phyloP scores from a whole-genome alignment of 2,888 invertebrate species.

The Altica lythri region DNA sequence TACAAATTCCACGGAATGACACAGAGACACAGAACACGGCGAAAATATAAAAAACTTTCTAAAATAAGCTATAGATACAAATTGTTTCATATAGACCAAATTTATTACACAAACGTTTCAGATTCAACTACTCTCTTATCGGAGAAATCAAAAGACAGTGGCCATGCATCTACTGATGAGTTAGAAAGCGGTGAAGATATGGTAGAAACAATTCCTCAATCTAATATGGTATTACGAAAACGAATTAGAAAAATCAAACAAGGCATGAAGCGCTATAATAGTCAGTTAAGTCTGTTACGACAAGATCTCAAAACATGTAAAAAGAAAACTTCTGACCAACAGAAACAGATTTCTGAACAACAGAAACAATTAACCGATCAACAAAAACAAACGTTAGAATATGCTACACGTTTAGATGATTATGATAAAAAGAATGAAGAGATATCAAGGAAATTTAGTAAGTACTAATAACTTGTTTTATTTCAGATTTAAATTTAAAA shows the following conservation, averaged over 20 bases:
- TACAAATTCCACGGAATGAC: no score
- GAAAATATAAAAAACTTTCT: no score
- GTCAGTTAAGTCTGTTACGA: conserved; percentile 77
- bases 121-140: conserved; percentile 65
- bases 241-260: conserved; percentile 86
- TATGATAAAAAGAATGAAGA: conserved; percentile 91
- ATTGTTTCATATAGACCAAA: no score
- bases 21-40: no score
- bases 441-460: conserved; percentile 83
- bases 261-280: conserved; percentile 87
- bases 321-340: conserved; percentile 81
- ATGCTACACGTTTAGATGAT: conserved; percentile 83
- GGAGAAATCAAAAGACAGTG: conserved; percentile 59
- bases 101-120: no score
- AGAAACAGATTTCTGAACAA: conserved; percentile 80
- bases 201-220: conserved; percentile 72
- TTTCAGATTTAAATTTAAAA: conserved; percentile 15
- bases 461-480: conserved; percentile 11
- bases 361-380: conserved; percentile 74
- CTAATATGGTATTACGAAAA: conserved; percentile 84
- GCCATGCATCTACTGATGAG: conserved; percentile 59
- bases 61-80: no score
- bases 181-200: conserved; percentile 58
- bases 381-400: conserved; percentile 77
- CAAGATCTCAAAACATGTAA: conserved; percentile 81